phyloP scores from a whole-genome alignment of 2,888 invertebrate genomes.

The Latrodectus elegans region DNA sequence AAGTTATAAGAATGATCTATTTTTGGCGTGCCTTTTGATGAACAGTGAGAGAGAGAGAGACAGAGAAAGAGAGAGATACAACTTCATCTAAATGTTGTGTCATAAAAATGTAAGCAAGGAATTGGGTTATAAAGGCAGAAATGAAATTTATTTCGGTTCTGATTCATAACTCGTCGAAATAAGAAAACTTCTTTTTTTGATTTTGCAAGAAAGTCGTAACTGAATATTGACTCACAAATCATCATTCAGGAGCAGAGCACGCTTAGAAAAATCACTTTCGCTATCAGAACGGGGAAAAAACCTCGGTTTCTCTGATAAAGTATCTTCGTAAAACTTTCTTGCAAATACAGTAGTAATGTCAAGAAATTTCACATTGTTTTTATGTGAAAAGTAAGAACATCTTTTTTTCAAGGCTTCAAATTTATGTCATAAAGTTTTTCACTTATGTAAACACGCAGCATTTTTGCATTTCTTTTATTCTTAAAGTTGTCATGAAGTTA shows the following conservation, averaged over 20 bases:
- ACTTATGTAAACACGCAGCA: too few species aligned
- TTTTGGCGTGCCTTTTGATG: too few species aligned
- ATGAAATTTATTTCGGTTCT: background rate
- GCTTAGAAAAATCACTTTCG: background rate
- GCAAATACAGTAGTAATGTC: background rate
- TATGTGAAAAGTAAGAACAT: background rate
- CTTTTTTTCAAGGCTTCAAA: background rate
- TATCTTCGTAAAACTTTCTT: background rate
- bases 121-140: background rate
- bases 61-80: too few species aligned
- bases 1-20: too few species aligned
- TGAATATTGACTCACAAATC: conserved; percentile 20
- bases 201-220: background rate
- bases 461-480: too few species aligned
- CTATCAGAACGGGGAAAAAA: background rate
- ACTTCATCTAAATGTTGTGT: background rate
- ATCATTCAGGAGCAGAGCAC: background rate
- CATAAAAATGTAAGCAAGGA: background rate
- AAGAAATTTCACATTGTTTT: background rate
- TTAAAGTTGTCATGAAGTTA: too few species aligned
- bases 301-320: background rate
- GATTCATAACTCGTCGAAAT: background rate
- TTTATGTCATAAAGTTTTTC: background rate
- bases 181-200: background rate
- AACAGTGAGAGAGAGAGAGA: too few species aligned